phyloP scores from a whole-genome alignment of 2,888 invertebrate genomes.

The Tipula helvola region DNA sequence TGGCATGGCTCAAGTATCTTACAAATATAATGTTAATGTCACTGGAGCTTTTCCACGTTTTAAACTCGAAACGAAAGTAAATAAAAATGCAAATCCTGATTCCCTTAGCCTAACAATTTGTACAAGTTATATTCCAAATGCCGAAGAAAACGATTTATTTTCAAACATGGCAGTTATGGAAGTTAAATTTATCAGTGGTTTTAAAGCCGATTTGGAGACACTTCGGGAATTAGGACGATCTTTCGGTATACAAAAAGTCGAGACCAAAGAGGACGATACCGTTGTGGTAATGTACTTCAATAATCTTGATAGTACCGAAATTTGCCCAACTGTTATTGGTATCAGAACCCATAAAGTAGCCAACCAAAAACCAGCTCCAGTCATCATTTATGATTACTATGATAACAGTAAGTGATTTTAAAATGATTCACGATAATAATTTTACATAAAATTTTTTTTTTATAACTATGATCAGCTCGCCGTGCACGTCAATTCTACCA shows the following conservation, averaged over 20 bases:
- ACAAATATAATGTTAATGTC: slow-evolving; percentile 27
- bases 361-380: slow-evolving; percentile 35
- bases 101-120: slow-evolving; percentile 37
- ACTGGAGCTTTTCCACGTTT: slow-evolving; percentile 81
- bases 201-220: slow-evolving; percentile 53
- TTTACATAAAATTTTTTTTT: slow-evolving; percentile 10
- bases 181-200: slow-evolving; percentile 44
- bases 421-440: slow-evolving; percentile 22
- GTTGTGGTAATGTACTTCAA: slow-evolving; percentile 61
- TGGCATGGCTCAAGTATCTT: slow-evolving; percentile 63
- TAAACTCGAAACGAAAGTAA: slow-evolving; percentile 73
- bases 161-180: slow-evolving; percentile 27
- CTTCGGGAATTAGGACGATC: slow-evolving; percentile 45
- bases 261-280: slow-evolving; percentile 18
- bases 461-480: slow-evolving; percentile 41
- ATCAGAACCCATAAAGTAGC: no score
- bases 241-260: slow-evolving; percentile 43
- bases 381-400: slow-evolving; percentile 32
- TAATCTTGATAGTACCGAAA: slow-evolving; percentile 46
- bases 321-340: slow-evolving; percentile 44
- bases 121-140: slow-evolving; percentile 43
- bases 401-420: slow-evolving; percentile 61
- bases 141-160: slow-evolving; percentile 39
- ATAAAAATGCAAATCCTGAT: slow-evolving; percentile 61
- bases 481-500: slow-evolving; percentile 66